Evolutionary conservation across 2,113 vertebrate genomes (phyloP).

Genomic region (Nyctereutes procyonoides): DNA sequence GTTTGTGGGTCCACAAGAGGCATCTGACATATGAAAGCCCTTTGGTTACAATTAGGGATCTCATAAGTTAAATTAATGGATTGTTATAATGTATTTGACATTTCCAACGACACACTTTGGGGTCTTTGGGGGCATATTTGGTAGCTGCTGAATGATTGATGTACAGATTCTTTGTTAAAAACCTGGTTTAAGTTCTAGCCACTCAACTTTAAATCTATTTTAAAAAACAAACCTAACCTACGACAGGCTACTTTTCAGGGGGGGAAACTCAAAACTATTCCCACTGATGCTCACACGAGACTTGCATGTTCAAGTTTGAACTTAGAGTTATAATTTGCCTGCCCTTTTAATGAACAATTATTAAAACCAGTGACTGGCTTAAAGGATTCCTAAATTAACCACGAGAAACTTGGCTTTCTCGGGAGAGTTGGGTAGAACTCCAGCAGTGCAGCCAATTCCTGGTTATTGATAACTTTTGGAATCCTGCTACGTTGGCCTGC

Average conservation of each 20-base stretch:
- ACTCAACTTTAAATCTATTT: background rate
- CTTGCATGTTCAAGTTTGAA: background rate
- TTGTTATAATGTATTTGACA: background rate
- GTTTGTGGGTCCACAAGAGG: background rate
- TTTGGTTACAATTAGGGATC: background rate
- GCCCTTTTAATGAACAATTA: background rate
- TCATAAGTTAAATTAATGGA: background rate
- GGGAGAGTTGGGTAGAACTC: background rate
- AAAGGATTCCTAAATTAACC: background rate
- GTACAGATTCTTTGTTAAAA: background rate
- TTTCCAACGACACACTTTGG: background rate
- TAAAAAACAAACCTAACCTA: background rate
- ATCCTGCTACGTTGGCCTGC: slow-evolving; percentile 28
- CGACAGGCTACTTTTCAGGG: background rate
- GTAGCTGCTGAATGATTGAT: background rate
- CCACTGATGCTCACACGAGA: background rate
- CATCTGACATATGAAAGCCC: background rate
- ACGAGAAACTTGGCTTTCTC: background rate
- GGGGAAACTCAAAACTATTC: background rate
- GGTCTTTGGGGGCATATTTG: background rate
- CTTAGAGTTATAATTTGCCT: background rate
- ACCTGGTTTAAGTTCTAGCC: background rate
- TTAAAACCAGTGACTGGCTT: background rate
- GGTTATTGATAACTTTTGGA: background rate
- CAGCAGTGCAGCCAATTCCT: background rate